Percentiles rank a stretch among this genome's conserved stretches.
Conservation (phyloP, 2,797 vertebrate species). For the Poeciliopsis turneri region DNA sequence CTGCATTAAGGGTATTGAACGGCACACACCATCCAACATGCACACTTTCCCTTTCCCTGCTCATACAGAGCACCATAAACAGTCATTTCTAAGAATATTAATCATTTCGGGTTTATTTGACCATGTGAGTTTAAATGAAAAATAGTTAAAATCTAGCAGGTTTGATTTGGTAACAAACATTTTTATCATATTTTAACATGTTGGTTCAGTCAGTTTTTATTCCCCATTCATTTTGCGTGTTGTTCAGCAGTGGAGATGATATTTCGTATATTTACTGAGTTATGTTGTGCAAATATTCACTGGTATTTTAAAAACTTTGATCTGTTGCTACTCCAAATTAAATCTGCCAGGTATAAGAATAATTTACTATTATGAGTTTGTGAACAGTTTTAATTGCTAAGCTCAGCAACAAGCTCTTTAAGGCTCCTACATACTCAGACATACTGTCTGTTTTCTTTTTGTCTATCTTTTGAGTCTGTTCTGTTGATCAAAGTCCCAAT, state of each 20-base stretch:
- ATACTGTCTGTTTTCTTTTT: neutral
- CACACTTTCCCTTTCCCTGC: neutral
- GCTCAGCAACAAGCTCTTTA: no score
- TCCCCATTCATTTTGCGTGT: neutral
- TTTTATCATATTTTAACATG: neutral
- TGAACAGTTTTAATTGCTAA: no score
- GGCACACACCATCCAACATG: conserved; percentile 30
- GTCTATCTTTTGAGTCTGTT: conserved; percentile 42
- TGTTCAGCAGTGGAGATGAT: neutral
- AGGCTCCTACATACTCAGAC: no score
- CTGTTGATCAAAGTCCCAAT: conserved; percentile 38
- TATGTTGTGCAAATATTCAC: no score
- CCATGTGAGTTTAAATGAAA: neutral
- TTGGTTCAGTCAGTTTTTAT: neutral
- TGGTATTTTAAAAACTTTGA: no score
- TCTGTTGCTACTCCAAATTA: no score
- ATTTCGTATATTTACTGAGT: neutral
- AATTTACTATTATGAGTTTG: no score
- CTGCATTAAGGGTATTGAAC: conserved; percentile 39
- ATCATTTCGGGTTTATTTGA: neutral
- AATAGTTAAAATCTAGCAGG: no score
- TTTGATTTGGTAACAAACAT: neutral
- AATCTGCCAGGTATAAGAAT: no score
- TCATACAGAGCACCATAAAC: neutral
- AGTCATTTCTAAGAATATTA: neutral